These are phyloP conservation scores for Eristalinus sepulchralis DNA, from an alignment of 2,888 invertebrate genomes.

Conservation along the genomic window DNA sequence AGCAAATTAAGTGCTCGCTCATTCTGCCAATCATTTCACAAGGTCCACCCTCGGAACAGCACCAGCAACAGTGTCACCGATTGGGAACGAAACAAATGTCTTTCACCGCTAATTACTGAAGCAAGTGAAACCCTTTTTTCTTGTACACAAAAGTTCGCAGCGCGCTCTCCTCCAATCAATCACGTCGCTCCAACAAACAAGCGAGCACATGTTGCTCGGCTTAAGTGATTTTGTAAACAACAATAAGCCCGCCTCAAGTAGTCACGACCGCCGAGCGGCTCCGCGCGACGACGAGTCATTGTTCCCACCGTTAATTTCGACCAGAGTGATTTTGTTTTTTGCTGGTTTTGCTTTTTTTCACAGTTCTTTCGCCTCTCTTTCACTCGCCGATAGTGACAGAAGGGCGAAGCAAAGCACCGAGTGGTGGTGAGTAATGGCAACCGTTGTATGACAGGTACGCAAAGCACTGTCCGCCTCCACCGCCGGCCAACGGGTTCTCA, in stretches of 20 bases:
- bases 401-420: not conserved
- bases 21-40: not conserved
- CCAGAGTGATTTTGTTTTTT: constrained; percentile 1
- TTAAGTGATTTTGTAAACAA: constrained; percentile 63
- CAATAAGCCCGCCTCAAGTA: constrained; percentile 34
- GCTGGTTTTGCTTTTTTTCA: not conserved
- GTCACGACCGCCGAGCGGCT: constrained; percentile 9
- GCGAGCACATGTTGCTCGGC: constrained; percentile 52
- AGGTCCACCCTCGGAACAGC: not conserved
- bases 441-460: constrained; percentile 33
- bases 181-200: constrained; percentile 34
- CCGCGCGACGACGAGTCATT: constrained; percentile 12
- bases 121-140: constrained; percentile 26
- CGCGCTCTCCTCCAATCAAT: constrained; percentile 42
- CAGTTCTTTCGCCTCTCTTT: not conserved
- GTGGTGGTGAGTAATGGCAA: constrained; percentile 32
- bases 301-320: constrained; percentile 38
- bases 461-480: constrained; percentile 6
- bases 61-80: too few relatives aligned
- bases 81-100: constrained; percentile 21
- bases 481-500: constrained; percentile 10
- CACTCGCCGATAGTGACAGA: not conserved
- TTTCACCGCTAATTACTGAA: constrained; percentile 47
- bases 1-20: not conserved
- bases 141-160: not conserved